Base-by-base conservation (phyloP, 2,888 invertebrate species). In the Hybos culiciformis region DNA sequence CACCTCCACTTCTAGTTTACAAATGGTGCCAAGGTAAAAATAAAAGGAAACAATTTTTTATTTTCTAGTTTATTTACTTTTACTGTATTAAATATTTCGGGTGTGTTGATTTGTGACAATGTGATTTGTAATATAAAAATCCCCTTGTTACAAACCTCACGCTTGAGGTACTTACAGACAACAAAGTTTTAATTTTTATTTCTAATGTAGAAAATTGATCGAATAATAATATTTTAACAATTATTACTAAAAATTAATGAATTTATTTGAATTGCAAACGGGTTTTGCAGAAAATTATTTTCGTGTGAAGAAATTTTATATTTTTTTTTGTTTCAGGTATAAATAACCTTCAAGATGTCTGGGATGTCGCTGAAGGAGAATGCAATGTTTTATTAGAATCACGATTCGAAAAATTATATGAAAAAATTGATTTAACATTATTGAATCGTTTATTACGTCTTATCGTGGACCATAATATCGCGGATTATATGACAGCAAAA, bases 401-500 rank as follows among this genome's bases (percentile, higher is more conserved):
- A 0, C 83, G 85, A 44, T 94, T 94, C 63, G 98, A 98, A 62
- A 99, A 98, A 61, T 73, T 99, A n/a, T 98, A 97, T 59, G 98
- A 99, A 67, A 99, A 99, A 70, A 98, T 99, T 53, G 98, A 99
- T 75, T 74, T 99, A 63, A 98, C 98, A 0, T 71, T 99, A 19
- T 77, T 99, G 26, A 98, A 98, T 71, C 79, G 98, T 66, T 69
- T 99, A 57, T 70, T 99, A 41, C 81, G 97, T 54, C 70, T 99
- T 42, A 98, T 99, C 55, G 97, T 99, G 33, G 98, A 99, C 70
- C 98, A 99, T 69, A 99, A 99, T 66, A 99, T 99, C 59, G 98
- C 98, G 53, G 98, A 99, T 77, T 99, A 99, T 70, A 98, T 99
- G 96, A 97, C 98, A 0, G 96, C 98, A 3, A 99, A 99, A 69